These are phyloP conservation scores for Acronicta aceris DNA, from an alignment of 2,888 invertebrate species.

Conservation along the genomic window DNA sequence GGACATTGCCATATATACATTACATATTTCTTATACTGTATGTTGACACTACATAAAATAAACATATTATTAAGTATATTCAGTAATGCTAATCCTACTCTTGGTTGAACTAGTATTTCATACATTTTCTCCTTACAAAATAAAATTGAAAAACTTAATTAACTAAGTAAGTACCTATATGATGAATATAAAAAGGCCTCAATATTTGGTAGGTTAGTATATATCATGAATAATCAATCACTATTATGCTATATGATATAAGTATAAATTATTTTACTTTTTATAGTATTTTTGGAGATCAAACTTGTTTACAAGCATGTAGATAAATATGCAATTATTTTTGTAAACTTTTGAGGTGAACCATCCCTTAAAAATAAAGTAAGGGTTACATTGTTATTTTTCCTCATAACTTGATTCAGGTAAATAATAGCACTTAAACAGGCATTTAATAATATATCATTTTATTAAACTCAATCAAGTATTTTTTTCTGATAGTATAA, in stretches of 20 bases:
- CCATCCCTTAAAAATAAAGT: slow-evolving; percentile 80
- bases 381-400: slow-evolving; percentile 69
- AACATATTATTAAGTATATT: slow-evolving; percentile 12
- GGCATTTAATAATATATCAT: too few relatives aligned
- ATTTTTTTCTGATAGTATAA: neutral
- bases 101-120: slow-evolving; percentile 33
- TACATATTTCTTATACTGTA: neutral
- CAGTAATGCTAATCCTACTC: slow-evolving; percentile 1
- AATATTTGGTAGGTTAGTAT: slow-evolving; percentile 66
- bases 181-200: slow-evolving; percentile 79
- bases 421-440: neutral
- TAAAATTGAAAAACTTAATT: slow-evolving; percentile 22
- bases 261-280: slow-evolving; percentile 5
- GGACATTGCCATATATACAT: slow-evolving; percentile 36
- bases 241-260: slow-evolving; percentile 24
- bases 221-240: slow-evolving; percentile 37
- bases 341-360: slow-evolving; percentile 88
- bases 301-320: slow-evolving; percentile 24
- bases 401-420: slow-evolving; percentile 55
- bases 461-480: too few relatives aligned
- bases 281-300: neutral
- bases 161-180: slow-evolving; percentile 34
- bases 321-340: slow-evolving; percentile 48
- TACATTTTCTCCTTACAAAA: slow-evolving; percentile 29
- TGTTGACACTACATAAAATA: slow-evolving; percentile 21